phyloP scores from a whole-genome alignment of 2,113 vertebrate species.

The Crypturellus undulatus region DNA sequence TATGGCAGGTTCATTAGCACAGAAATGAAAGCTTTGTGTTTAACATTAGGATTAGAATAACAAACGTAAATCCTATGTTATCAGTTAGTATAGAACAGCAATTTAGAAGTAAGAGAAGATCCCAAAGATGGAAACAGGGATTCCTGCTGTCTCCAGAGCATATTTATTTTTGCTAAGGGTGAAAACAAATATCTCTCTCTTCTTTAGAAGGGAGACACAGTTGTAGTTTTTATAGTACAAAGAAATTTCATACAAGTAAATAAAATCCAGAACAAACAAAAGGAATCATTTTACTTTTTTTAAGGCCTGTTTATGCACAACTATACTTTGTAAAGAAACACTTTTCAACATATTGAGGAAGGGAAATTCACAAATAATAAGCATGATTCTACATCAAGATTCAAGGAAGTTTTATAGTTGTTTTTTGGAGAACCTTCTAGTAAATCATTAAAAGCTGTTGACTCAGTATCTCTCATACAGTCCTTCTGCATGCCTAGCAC shows the following conservation, averaged over 20 bases:
- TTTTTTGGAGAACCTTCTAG: neutral
- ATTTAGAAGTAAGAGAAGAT: neutral
- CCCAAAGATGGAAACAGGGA: neutral
- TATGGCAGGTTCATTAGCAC: neutral
- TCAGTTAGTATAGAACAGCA: neutral
- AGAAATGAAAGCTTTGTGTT: neutral
- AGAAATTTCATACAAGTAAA: conserved; percentile 1
- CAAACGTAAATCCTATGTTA: neutral
- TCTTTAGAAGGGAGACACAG: neutral
- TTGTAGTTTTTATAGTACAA: neutral
- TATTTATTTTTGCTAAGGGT: neutral
- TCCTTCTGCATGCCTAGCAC: neutral
- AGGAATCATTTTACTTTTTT: neutral
- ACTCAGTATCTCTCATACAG: neutral
- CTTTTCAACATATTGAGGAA: neutral
- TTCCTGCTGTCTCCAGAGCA: neutral
- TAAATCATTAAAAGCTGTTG: neutral
- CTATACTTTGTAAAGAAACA: neutral
- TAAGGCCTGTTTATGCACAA: neutral
- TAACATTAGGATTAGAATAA: neutral
- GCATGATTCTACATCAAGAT: neutral
- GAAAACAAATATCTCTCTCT: neutral
- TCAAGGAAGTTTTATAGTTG: neutral
- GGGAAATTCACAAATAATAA: neutral
- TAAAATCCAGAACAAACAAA: neutral